Evolutionary conservation across 1,140 invertebrate species (phyloP).

Genomic region (Trypoxylus dichotomus): DNA sequence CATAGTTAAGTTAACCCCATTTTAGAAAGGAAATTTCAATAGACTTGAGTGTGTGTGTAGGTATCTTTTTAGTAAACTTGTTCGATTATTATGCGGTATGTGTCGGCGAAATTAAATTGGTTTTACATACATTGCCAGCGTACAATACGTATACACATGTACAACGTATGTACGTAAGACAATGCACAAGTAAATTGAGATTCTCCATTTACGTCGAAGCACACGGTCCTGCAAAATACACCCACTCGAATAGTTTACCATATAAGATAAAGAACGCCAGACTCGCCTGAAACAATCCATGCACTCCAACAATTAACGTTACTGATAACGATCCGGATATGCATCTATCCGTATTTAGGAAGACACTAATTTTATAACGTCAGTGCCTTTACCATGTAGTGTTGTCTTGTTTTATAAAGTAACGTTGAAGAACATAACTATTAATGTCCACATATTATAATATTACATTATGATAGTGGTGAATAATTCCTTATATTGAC

Average conservation of each 20-base stretch:
- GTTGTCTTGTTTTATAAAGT: neutral
- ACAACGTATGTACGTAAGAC: neutral
- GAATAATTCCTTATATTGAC: too few species aligned
- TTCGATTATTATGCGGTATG: neutral
- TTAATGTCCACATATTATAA: too few species aligned
- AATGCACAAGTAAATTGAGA: conserved; percentile 26
- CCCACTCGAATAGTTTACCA: conserved; percentile 16
- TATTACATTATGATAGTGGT: too few species aligned
- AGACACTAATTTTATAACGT: neutral
- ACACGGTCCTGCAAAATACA: conserved; percentile 12
- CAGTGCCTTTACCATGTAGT: neutral
- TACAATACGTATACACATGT: neutral
- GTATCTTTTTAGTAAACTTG: neutral
- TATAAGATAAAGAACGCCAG: neutral
- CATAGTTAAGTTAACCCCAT: neutral
- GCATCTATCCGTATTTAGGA: neutral
- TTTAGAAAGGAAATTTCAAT: neutral
- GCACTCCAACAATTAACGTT: neutral
- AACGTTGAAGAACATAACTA: neutral
- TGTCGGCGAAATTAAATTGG: conserved; percentile 15
- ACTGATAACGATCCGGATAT: neutral
- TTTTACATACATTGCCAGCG: neutral
- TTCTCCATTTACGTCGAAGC: conserved; percentile 25
- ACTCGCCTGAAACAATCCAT: neutral
- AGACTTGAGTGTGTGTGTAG: neutral